Percentiles rank a stretch among this genome's conserved stretches.
phyloP scores from a whole-genome alignment of 2,888 invertebrate genomes.

The Microdon myrmicae region DNA sequence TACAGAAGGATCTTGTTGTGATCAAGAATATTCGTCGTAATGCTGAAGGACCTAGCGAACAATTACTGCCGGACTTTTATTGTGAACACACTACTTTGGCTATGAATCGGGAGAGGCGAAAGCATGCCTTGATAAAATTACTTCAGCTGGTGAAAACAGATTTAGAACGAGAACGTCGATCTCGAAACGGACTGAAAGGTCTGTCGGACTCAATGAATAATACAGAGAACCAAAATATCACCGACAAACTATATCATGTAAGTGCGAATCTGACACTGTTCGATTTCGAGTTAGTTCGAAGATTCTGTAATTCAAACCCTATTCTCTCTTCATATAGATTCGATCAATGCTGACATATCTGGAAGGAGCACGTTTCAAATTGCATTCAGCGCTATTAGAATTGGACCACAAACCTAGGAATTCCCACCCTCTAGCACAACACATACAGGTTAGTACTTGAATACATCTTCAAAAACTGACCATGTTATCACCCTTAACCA shows the following conservation, averaged over 20 bases:
- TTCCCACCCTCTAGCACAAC: constrained; percentile 84
- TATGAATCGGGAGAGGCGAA: constrained; percentile 91
- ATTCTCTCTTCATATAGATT: constrained; percentile 73
- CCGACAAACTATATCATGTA: constrained; percentile 92
- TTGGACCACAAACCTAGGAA: constrained; percentile 81
- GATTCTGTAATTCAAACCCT: background rate
- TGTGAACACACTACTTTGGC: constrained; percentile 93
- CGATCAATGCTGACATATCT: constrained; percentile 91
- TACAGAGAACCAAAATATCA: constrained; percentile 90
- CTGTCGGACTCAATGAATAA: constrained; percentile 89
- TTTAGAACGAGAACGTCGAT: constrained; percentile 88
- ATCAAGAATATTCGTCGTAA: constrained; percentile 65
- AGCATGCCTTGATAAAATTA: constrained; percentile 85
- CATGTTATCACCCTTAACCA: background rate
- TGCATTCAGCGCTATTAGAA: constrained; percentile 83
- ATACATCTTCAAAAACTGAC: background rate
- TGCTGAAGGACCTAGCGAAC: constrained; percentile 76
- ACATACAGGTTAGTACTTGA: constrained; percentile 73
- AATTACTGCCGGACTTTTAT: constrained; percentile 92
- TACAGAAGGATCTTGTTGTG: constrained; percentile 65
- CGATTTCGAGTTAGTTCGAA: background rate
- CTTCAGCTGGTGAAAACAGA: constrained; percentile 87
- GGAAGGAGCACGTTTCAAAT: constrained; percentile 90
- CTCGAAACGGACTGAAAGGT: constrained; percentile 89
- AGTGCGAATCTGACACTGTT: constrained; percentile 59